These are phyloP conservation scores for Lacanobia oleracea DNA, from an alignment of 2,888 invertebrate genomes.

Conservation along the genomic window DNA sequence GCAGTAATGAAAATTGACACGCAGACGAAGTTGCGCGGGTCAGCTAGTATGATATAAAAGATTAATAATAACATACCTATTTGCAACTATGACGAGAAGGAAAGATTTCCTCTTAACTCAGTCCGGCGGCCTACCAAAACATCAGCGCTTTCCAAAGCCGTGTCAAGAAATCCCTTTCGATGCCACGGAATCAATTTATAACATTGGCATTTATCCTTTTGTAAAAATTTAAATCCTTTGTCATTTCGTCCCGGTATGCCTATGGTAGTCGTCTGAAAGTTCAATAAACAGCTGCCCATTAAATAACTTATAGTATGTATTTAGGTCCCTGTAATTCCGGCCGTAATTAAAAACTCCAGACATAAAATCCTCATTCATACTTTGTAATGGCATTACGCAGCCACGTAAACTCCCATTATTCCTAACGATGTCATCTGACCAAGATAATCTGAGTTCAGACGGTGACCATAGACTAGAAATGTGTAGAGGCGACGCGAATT, in stretches of 20 bases:
- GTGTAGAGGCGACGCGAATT: not conserved
- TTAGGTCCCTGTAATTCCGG: slow-evolving; percentile 1
- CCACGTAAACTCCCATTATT: slow-evolving; percentile 37
- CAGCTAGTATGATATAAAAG: no score
- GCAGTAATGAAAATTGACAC: no score
- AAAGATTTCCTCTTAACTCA: no score
- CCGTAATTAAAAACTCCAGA: slow-evolving; percentile 18
- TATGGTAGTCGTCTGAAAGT: not conserved
- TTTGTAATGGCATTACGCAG: slow-evolving; percentile 33
- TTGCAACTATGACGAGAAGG: no score
- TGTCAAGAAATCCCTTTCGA: no score
- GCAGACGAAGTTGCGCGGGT: no score
- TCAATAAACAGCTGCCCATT: not conserved
- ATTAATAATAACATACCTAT: no score
- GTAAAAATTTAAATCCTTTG: no score
- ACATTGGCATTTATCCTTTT: no score
- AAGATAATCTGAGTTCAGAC: slow-evolving; percentile 46
- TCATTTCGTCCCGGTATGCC: not conserved
- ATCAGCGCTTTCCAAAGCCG: no score
- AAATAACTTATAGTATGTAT: not conserved
- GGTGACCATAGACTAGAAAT: slow-evolving; percentile 5
- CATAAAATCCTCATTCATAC: slow-evolving; percentile 22
- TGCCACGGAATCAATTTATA: no score
- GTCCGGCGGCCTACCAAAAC: no score
- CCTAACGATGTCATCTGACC: slow-evolving; percentile 52